phyloP scores from a whole-genome alignment of 1,140 invertebrate species.

The Lasaia peninsularis region DNA sequence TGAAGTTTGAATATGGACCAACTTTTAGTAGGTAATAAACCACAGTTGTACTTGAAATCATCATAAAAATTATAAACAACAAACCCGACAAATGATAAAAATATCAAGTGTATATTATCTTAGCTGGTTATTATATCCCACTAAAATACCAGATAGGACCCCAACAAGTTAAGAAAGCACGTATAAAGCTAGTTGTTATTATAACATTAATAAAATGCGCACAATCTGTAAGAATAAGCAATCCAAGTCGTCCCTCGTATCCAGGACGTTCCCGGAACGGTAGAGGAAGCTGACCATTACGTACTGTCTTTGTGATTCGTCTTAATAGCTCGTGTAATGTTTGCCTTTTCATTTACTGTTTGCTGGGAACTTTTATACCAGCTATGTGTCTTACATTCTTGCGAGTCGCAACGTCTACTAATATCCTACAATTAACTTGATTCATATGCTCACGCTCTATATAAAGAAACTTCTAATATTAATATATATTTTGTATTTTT shows the following conservation, averaged over 20 bases:
- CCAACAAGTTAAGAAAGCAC: too few species aligned
- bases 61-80: too few species aligned
- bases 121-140: too few species aligned
- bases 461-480: too few species aligned
- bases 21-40: too few species aligned
- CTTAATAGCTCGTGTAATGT: slow-evolving; percentile 14
- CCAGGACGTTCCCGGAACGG: slow-evolving; percentile 2
- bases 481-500: too few species aligned
- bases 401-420: not conserved
- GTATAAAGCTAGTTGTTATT: too few species aligned
- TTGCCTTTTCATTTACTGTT: slow-evolving; percentile 15
- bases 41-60: too few species aligned
- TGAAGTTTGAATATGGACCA: too few species aligned
- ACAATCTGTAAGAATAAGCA: not conserved
- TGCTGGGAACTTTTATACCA: slow-evolving; percentile 2
- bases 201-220: not conserved
- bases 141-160: too few species aligned
- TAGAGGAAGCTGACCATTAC: slow-evolving; percentile 15
- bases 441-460: not conserved
- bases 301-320: slow-evolving; percentile 15
- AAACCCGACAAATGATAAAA: too few species aligned
- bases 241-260: not conserved
- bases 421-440: not conserved
- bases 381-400: not conserved
- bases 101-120: too few species aligned